Percentiles rank a stretch among this genome's conserved stretches.
Evolutionary conservation across 2,888 invertebrate genomes (phyloP).

Genomic region (Mylabris sibirica): DNA sequence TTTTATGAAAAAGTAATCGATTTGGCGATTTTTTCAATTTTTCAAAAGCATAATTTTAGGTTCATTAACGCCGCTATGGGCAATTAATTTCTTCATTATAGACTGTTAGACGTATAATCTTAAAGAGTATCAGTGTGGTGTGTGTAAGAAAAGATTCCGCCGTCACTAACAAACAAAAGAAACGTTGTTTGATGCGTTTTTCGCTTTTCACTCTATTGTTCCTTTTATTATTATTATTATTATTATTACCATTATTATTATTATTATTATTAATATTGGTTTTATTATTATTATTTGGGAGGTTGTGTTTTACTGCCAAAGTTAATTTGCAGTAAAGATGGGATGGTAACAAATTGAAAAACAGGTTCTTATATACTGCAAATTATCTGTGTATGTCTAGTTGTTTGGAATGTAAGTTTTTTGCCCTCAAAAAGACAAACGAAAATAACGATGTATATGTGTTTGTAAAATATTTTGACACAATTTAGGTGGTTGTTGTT

Average conservation of each 20-base stretch:
- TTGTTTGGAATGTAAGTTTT: conserved; percentile 53
- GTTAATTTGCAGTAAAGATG: conserved; percentile 53
- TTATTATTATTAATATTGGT: conserved; percentile 7
- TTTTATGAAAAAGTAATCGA: background rate
- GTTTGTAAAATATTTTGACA: conserved; percentile 34
- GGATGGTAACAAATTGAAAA: conserved; percentile 55
- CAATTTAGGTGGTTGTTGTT: conserved; percentile 27
- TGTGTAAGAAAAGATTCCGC: conserved; percentile 8
- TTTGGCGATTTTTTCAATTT: background rate
- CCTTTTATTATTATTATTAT: background rate
- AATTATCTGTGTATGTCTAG: conserved; percentile 52
- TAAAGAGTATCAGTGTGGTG: background rate
- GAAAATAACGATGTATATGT: background rate
- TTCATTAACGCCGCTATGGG: conserved; percentile 11
- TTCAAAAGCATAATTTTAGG: background rate
- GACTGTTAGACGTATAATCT: conserved; percentile 11
- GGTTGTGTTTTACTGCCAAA: conserved; percentile 34
- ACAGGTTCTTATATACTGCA: conserved; percentile 51
- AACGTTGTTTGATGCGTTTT: conserved; percentile 6
- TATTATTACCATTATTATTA: background rate
- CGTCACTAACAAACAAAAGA: conserved; percentile 12
- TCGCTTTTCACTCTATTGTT: conserved; percentile 11
- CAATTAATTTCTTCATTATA: conserved; percentile 11
- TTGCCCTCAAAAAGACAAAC: conserved; percentile 27
- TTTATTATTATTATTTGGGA: conserved; percentile 5